Percentiles rank a stretch among this genome's conserved stretches.
Evolutionary conservation across 2,888 invertebrate species (phyloP).

Genomic region (Tenthredo livida): DNA sequence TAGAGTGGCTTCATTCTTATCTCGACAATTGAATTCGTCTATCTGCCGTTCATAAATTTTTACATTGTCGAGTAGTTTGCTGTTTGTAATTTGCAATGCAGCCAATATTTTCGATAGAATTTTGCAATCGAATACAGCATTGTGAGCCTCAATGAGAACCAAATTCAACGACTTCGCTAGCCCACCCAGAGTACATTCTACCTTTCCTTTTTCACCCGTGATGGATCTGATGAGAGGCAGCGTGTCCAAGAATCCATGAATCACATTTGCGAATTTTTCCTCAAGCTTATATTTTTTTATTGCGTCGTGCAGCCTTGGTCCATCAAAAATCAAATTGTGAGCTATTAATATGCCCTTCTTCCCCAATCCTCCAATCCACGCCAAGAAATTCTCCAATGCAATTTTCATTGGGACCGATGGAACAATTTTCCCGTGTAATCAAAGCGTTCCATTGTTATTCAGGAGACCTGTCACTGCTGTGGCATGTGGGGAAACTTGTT

Average conservation of each 20-base stretch:
- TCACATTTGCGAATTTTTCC: slow-evolving; percentile 48
- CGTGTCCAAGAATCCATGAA: slow-evolving; percentile 56
- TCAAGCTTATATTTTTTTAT: slow-evolving; percentile 38
- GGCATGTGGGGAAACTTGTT: neutral
- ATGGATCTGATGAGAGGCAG: slow-evolving; percentile 50
- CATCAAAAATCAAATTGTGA: no score
- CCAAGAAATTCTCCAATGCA: slow-evolving; percentile 41
- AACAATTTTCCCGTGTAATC: neutral
- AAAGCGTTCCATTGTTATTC: neutral
- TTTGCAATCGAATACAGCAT: slow-evolving; percentile 55
- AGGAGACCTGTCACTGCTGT: neutral
- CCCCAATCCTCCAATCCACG: slow-evolving; percentile 42
- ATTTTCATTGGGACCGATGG: slow-evolving; percentile 45
- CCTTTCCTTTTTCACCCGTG: slow-evolving; percentile 51
- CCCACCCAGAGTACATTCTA: slow-evolving; percentile 51
- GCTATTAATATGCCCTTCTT: slow-evolving; percentile 39
- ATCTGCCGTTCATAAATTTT: slow-evolving; percentile 30
- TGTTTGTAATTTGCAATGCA: slow-evolving; percentile 51
- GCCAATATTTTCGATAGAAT: slow-evolving; percentile 53
- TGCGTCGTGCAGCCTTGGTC: no score
- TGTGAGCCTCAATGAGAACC: slow-evolving; percentile 54
- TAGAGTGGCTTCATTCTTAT: no score
- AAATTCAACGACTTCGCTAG: slow-evolving; percentile 53
- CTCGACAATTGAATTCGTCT: slow-evolving; percentile 36
- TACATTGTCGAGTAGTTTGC: slow-evolving; percentile 43